Evolutionary conservation across 2,113 vertebrate genomes (phyloP), one percentile per base, ranked within the genome.

Genomic region (Nematolebias whitei): DNA sequence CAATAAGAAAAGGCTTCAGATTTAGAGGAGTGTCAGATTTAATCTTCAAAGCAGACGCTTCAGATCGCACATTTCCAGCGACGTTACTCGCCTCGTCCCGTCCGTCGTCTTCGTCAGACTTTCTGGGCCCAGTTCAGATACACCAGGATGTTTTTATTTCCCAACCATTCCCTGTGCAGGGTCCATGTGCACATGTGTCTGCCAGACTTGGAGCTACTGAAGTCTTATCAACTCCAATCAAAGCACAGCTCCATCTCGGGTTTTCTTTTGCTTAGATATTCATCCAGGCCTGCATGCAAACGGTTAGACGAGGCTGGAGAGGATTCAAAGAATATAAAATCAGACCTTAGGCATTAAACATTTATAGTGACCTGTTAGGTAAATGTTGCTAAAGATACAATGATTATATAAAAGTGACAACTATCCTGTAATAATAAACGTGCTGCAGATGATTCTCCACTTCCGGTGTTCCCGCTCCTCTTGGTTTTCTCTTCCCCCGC

Each of bases 181-280:
- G 35, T 73, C 35, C 44, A 53, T 71, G 63, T 47, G 55, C 52
- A 54, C 83, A 74, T 68, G 56, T 78, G 81, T 70, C 52, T 69
- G 50, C 76, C 78, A 80, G 68, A 76, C 68, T 41, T 50, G 47
- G 53, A 45, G 45, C 68, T 68, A 47, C 64, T 10, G 64, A 64
- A 59, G 32, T 58, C 61, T 50, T 13, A 48, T 40, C 49, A 9
- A 24, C 41, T 60, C 18, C 6, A 50, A 38, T 53, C 24, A 47
- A 63, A 78, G 67, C 63, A 44, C 55, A 19, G 32, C 71, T 65
- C 70, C 39, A 41, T 63, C 53, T 26, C 60, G 38, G 64, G 66
- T 69, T 76, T 29, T 29, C 7, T 7, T 64, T 60, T 38, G 29
- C 32, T 63, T 20, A 19, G 56, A 54, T 12, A 60, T 51, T 39